Evolutionary conservation across 2,113 vertebrate species (phyloP).

Genomic region (Etheostoma cragini): DNA sequence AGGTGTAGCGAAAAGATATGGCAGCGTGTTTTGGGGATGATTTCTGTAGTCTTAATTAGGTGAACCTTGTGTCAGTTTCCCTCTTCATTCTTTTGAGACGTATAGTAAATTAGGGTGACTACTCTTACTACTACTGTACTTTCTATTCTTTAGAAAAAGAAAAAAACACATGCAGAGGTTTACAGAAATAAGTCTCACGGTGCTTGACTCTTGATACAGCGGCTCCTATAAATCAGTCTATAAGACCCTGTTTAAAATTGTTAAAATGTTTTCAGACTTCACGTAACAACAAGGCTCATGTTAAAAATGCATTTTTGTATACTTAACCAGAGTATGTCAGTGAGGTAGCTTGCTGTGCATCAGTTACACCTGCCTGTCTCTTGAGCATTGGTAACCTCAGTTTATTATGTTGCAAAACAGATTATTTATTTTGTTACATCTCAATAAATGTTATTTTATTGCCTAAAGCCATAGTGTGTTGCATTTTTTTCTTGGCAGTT

Average conservation of each 20-base stretch:
- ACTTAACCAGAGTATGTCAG: conserved; percentile 40
- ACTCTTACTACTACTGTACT: not conserved
- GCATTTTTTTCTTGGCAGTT: conserved; percentile 33
- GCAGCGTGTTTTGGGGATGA: conserved; percentile 34
- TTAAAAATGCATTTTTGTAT: conserved; percentile 36
- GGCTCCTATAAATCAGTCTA: conserved; percentile 1
- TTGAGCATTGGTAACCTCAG: conserved; percentile 69
- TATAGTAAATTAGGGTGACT: not conserved
- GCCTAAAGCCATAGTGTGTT: conserved; percentile 74
- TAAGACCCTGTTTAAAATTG: not conserved
- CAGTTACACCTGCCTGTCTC: conserved; percentile 59
- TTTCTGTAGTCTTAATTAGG: conserved; percentile 40
- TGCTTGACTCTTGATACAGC: conserved; percentile 53
- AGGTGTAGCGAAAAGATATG: conserved; percentile 26
- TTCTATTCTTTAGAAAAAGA: conserved; percentile 14
- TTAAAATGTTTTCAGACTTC: conserved; percentile 29
- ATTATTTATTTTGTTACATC: conserved; percentile 98
- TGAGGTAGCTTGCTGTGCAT: conserved; percentile 62
- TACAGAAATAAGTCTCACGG: conserved; percentile 24
- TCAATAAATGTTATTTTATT: conserved; percentile 97
- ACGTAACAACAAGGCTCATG: conserved; percentile 10
- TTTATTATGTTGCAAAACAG: conserved; percentile 91
- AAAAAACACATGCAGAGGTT: conserved; percentile 16
- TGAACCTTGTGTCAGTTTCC: not conserved
- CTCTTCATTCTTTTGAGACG: conserved; percentile 1